Evolutionary conservation across 2,888 invertebrate genomes (phyloP).

Genomic region (Eulithis prunata): DNA sequence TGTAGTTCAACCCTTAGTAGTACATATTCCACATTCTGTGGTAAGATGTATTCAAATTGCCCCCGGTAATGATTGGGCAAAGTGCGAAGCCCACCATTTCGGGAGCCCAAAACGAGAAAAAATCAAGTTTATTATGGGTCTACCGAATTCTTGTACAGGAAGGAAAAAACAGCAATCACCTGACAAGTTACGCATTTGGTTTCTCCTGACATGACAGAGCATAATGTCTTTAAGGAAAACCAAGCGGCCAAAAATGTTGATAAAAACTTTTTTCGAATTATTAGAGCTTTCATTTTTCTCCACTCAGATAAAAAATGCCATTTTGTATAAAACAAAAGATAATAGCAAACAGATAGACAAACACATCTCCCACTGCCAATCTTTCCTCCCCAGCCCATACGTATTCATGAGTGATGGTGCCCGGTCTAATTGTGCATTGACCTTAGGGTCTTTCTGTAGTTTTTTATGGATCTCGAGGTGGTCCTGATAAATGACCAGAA

Average conservation of each 20-base stretch:
- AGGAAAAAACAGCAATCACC: slow-evolving; percentile 47
- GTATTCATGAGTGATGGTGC: slow-evolving; percentile 44
- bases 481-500: slow-evolving; percentile 62
- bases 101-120: slow-evolving; percentile 63
- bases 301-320: too few relatives aligned
- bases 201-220: slow-evolving; percentile 18
- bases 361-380: slow-evolving; percentile 48
- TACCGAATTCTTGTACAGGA: slow-evolving; percentile 54
- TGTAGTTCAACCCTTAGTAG: slow-evolving; percentile 7
- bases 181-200: slow-evolving; percentile 25
- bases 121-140: slow-evolving; percentile 57
- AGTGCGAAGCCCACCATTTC: slow-evolving; percentile 70
- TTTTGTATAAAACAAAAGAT: neutral
- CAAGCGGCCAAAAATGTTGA: neutral
- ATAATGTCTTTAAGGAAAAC: neutral
- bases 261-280: neutral
- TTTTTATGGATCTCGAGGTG: slow-evolving; percentile 48
- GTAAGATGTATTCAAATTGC: slow-evolving; percentile 65
- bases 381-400: slow-evolving; percentile 56
- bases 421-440: slow-evolving; percentile 68
- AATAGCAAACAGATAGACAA: slow-evolving; percentile 3
- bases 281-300: neutral
- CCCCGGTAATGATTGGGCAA: slow-evolving; percentile 54
- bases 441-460: slow-evolving; percentile 53
- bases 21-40: slow-evolving; percentile 8